A percentile compares a stretch with the other conserved stretches of the same genome.
These are phyloP conservation scores for Xenentodon cancila DNA, from an alignment of 2,797 vertebrate genomes.

Conservation along the genomic window DNA sequence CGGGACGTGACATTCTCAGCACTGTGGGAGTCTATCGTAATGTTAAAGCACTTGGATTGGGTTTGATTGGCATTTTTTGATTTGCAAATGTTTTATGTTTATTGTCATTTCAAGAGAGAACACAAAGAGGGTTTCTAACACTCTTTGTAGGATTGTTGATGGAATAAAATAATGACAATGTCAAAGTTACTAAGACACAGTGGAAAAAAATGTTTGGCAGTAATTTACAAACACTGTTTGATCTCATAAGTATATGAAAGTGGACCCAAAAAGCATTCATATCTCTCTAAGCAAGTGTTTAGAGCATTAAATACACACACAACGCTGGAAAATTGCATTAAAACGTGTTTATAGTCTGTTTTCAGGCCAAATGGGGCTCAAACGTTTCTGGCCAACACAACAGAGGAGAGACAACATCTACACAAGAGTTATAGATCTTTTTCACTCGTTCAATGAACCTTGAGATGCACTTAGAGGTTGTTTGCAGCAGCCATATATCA, in stretches of 20 bases:
- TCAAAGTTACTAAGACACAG: too few relatives aligned
- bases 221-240: too few relatives aligned
- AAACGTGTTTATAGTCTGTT: too few relatives aligned
- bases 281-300: too few relatives aligned
- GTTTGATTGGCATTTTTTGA: neutral
- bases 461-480: constrained; percentile 67
- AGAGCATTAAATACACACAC: too few relatives aligned
- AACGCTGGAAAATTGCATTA: too few relatives aligned
- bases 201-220: too few relatives aligned
- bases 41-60: neutral
- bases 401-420: constrained; percentile 8
- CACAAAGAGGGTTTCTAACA: too few relatives aligned
- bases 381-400: neutral
- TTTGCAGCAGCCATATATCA: constrained; percentile 68
- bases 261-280: neutral
- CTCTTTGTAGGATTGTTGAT: too few relatives aligned
- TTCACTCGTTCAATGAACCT: constrained; percentile 68
- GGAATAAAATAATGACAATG: too few relatives aligned
- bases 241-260: neutral
- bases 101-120: too few relatives aligned
- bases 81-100: neutral
- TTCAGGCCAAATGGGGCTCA: neutral
- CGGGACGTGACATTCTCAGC: neutral
- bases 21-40: neutral
- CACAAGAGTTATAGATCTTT: constrained; percentile 60